Base-by-base conservation (phyloP, 2,113 vertebrate species). In the Hyla sarda region DNA sequence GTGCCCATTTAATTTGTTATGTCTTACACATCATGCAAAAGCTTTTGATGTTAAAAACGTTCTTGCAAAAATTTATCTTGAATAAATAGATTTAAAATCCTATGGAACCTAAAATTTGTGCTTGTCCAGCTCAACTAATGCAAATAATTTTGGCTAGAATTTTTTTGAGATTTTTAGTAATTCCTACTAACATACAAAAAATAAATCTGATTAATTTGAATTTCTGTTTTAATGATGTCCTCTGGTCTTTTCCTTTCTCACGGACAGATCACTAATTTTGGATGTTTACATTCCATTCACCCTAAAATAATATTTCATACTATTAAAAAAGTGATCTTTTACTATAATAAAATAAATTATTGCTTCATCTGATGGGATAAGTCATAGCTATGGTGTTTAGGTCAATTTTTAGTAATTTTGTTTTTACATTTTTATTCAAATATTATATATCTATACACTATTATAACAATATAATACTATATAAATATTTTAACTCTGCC, bases 171-270 rank as follows among this genome's bases (percentile, higher is more conserved):
- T n/a, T 30, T 14, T 69, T 34, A 5, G 32, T 9, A 34, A 19
- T 19, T 69, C 3, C 32, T 21, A 7, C 17, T 37, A 37, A 69
- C 5, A 67, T 1, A 2, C 3, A 56, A 58, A 1, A 71, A 37
- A 37, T n/a, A 23, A 71, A 17, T 54, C 13, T 1, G n/a, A 84
- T 65, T 32, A 50, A 32, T 84, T 60, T 41, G 83, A 84, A 75
- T 67, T 84, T 67, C 83, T 77, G 58, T 62, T 84, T 84, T 50
- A 84, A 84, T 75, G 34, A 62, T 45, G 41, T 84, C 23, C 23
- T 34, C 23, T 73, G 12, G 67, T 23, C 48, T 73, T 72, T 72
- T 50, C 45, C 25, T 77, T 84, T 77, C 25, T 65, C 17, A 54
- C 2, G 72, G n/a, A 28, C 50, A 56, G 16, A 81, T 65, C 25